Evolutionary conservation across 2,888 invertebrate genomes (phyloP), one percentile per base, ranked within the genome.

Genomic region (Megaustenia siamemsis): DNA sequence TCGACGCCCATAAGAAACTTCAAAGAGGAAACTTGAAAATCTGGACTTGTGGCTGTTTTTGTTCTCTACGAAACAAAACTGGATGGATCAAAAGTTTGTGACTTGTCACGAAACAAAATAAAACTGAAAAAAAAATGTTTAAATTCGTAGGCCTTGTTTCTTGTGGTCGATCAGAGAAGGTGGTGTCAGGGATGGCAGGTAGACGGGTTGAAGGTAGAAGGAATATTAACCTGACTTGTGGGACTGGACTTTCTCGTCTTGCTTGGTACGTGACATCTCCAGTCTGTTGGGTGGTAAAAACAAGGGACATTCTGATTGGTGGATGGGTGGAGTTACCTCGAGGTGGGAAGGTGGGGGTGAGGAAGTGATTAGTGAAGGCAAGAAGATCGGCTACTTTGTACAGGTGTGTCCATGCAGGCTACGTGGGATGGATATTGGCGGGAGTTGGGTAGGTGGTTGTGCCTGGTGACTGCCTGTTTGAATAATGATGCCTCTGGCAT

Each of bases 11-110:
- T 12, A 12, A 8, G 32, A 5, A 1, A 28, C 32, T 24, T 28
- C 4, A 24, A 66, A 3, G 12, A 28, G 24, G 40, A 43, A 69
- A 69, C 69, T 21, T 15, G 43, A 69, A 69, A 69, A 69, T 12
- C 40, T 24, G 24, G 69, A 40, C 10, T 8, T 4, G 28, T 63
- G 32, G 8, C 63, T 63, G 2, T 4, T 56, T 56, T 18, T n/a
- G 4, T 10, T 10, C 40, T 24, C 40, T 43, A 38, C 69, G 40
- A 69, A 43, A 69, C 40, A 69, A 38, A 69, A 69, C 69, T 24
- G 38, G 69, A 43, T 69, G 69, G 43, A 43, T 69, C 69, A 69
- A 38, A 69, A 69, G 8, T 21, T 40, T 5, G 69, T 40, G 68
- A 68, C 24, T 43, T 8, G 15, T 43, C 38, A 38, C 38, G 68